Evolutionary conservation across 1,140 invertebrate species (phyloP).

Genomic region (Myzus persicae): DNA sequence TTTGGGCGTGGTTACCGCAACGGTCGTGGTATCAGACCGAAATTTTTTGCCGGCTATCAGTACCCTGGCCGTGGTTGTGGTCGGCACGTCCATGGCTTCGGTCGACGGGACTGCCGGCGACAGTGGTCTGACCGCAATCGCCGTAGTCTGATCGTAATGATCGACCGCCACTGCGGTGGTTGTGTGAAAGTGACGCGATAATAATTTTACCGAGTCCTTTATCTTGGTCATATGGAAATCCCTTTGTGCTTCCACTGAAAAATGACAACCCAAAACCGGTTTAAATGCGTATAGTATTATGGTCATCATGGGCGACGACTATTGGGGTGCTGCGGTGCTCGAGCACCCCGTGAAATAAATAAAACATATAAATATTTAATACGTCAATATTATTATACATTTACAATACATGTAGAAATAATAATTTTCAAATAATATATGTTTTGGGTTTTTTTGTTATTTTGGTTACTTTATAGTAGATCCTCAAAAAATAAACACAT

Average conservation of each 20-base stretch:
- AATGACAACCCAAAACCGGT: neutral
- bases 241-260: constrained; percentile 84
- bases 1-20: constrained; percentile 60
- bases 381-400: too few relatives aligned
- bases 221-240: constrained; percentile 80
- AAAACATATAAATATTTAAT: too few relatives aligned
- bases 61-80: constrained; percentile 59
- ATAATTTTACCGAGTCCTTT: constrained; percentile 63
- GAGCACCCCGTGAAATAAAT: too few relatives aligned
- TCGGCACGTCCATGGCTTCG: constrained; percentile 62
- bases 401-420: too few relatives aligned
- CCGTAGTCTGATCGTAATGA: constrained; percentile 13
- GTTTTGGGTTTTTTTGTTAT: too few relatives aligned
- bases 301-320: too few relatives aligned
- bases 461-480: too few relatives aligned
- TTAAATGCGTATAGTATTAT: neutral
- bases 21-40: constrained; percentile 58
- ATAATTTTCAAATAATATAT: too few relatives aligned
- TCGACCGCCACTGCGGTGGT: neutral
- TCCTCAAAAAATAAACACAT: too few relatives aligned
- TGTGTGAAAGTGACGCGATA: neutral
- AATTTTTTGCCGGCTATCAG: constrained; percentile 32
- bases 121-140: constrained; percentile 36
- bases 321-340: too few relatives aligned
- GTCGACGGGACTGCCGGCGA: constrained; percentile 62